Percentiles rank a stretch among this genome's conserved stretches.
Evolutionary conservation across 2,113 vertebrate genomes (phyloP).

Genomic region (Enhydra lutris): DNA sequence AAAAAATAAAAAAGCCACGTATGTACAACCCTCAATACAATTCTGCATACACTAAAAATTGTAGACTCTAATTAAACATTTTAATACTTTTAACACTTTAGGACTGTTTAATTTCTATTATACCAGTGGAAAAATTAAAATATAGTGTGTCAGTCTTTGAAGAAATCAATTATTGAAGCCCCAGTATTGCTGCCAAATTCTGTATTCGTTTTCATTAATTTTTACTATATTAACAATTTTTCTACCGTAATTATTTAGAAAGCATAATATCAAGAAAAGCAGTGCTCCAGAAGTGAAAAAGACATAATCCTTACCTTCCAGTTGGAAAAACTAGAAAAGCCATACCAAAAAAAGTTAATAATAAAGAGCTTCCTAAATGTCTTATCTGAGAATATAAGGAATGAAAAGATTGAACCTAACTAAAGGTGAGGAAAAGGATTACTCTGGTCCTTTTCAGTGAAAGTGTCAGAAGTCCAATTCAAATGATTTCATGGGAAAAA

Average conservation of each 20-base stretch:
- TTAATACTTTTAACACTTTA: not conserved
- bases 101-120: not conserved
- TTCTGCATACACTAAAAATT: not conserved
- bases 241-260: not conserved
- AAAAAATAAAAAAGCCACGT: not conserved
- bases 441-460: not conserved
- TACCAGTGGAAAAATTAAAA: not conserved
- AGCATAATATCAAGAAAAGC: not conserved
- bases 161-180: not conserved
- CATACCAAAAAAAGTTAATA: not conserved
- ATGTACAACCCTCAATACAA: not conserved
- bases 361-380: not conserved
- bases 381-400: not conserved
- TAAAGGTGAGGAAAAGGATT: not conserved
- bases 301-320: not conserved
- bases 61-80: not conserved
- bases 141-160: not conserved
- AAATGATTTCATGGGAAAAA: not conserved
- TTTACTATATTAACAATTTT: not conserved
- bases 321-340: not conserved
- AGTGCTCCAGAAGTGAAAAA: not conserved
- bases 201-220: not conserved
- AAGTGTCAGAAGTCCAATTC: not conserved
- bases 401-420: not conserved
- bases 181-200: not conserved